phyloP scores from a whole-genome alignment of 1,140 invertebrate species.

The Brachionus koreanus region DNA sequence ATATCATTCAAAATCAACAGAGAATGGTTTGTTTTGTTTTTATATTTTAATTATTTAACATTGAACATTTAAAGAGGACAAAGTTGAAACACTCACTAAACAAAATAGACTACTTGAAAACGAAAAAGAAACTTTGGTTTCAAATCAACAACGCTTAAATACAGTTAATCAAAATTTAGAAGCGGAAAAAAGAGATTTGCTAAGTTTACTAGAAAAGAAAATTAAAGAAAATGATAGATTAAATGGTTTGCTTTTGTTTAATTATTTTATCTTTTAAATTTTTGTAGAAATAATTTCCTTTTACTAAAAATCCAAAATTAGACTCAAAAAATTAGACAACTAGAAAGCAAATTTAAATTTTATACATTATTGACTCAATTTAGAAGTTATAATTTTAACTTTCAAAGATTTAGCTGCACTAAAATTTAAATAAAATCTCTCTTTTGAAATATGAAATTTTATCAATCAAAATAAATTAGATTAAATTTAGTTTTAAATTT shows the following conservation, averaged over 20 bases:
- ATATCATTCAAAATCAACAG: background rate
- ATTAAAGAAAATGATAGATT: constrained; percentile 53
- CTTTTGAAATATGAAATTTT: too few relatives aligned
- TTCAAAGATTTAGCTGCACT: too few relatives aligned
- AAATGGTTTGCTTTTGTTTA: constrained; percentile 49
- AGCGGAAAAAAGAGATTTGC: constrained; percentile 53
- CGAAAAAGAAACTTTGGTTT: constrained; percentile 43
- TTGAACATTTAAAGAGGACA: constrained; percentile 22
- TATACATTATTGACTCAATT: too few relatives aligned
- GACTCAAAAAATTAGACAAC: too few relatives aligned
- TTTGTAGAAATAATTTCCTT: too few relatives aligned
- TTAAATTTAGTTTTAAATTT: too few relatives aligned
- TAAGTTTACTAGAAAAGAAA: constrained; percentile 51
- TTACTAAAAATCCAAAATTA: too few relatives aligned
- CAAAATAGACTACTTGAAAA: constrained; percentile 24
- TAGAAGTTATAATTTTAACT: too few relatives aligned
- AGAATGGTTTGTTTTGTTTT: constrained; percentile 3
- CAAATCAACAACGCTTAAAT: constrained; percentile 47
- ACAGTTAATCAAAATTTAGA: constrained; percentile 50
- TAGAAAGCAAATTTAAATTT: too few relatives aligned
- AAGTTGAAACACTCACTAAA: background rate
- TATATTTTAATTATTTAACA: background rate
- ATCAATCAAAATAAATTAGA: too few relatives aligned
- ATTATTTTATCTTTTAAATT: too few relatives aligned
- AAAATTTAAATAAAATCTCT: too few relatives aligned